Base-by-base conservation (phyloP, 2,113 vertebrate species). In the Megaleporinus macrocephalus region DNA sequence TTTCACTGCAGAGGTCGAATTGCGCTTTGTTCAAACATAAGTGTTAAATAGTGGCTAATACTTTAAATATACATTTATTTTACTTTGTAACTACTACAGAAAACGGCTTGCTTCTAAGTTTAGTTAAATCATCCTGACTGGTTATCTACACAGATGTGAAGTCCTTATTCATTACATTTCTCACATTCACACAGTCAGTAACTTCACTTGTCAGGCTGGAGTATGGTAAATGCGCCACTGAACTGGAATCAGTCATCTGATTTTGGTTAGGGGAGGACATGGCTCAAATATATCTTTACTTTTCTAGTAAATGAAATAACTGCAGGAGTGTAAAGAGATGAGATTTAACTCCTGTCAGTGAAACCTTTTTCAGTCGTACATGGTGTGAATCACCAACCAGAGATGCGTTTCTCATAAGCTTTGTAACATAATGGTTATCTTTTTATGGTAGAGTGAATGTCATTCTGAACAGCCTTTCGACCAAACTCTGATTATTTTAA, bases 361-460 rank as follows among this genome's bases (percentile, higher is more conserved):
- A 70, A 44, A 70, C 33, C 11, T 70, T 44, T 68, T 70, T 70
- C 66, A 36, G 41, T n/a, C 22, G 20, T 24, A 41, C 87, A 84
- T 74, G 84, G 86, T 88, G 90, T 86, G 85, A 83, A 79, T 44
- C 33, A 24, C 33, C 66, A 70, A 44, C 41, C 57, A 63, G 36
- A 49, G 22, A 20, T 44, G 20, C 5, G 65, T 15, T 22, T 44
- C 87, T 84, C 69, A 73, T 41, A 63, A 85, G 82, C 77, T 82
- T 87, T 89, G 87, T 87, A 76, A 81, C 20, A 70, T 13, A 44
- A 44, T 41, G 36, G 33, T 44, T 41, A 70, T 44, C 22, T 44
- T 13, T 70, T 36, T 70, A n/a, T 70, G 66, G 36, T 44, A 70
- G 66, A 44, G n/a, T 44, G 36, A 26, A 57, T 9, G 22, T 26